Evolutionary conservation across 2,113 vertebrate species (phyloP), one percentile per base, ranked within the genome.

Genomic region (Lepus europaeus): DNA sequence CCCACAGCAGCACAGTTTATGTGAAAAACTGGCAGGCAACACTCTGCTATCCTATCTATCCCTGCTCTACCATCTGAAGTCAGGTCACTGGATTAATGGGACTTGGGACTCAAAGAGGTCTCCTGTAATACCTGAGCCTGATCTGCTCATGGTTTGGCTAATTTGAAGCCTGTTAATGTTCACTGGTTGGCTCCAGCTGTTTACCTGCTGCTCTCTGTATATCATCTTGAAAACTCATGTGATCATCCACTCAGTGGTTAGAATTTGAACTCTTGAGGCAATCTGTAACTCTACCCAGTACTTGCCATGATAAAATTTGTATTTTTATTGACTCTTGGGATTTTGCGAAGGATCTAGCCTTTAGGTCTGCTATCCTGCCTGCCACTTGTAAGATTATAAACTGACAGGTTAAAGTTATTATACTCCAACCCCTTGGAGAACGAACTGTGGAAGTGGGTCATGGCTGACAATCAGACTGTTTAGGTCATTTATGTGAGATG

Each of bases 311-410:
- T 33, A 33, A 92, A 68, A 77, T 0, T 16, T n/a, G 33, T 36
- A 29, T 84, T 81, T 90, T 59, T 49, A 89, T 19, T 63, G 36
- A 61, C 31, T 63, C 39, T 85, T 94, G 68, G 74, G n/a, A 53
- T 80, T 69, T 72, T 92, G 36, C 27, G 25, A 61, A 45, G 29
- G 49, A 79, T 49, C 31, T 66, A 86, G 49, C 19, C 9, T 3
- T 51, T 9, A 86, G 36, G 33, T 27, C 25, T 45, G 12, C 31
- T 89, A 5, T 88, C 31, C 72, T 33, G 11, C 61, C 19, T 61
- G 33, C 4, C 5, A 45, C 17, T 85, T 56, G 27, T 36, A 86
- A 74, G 86, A 63, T 2, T 73, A 36, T 16, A 61, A 49, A 16
- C 63, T 33, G 12, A 19, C 13, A 68, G 59, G 53, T 85, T 29